Percentiles rank a stretch among this genome's conserved stretches.
phyloP scores from a whole-genome alignment of 1,140 invertebrate genomes.

The Orussus abietinus region DNA sequence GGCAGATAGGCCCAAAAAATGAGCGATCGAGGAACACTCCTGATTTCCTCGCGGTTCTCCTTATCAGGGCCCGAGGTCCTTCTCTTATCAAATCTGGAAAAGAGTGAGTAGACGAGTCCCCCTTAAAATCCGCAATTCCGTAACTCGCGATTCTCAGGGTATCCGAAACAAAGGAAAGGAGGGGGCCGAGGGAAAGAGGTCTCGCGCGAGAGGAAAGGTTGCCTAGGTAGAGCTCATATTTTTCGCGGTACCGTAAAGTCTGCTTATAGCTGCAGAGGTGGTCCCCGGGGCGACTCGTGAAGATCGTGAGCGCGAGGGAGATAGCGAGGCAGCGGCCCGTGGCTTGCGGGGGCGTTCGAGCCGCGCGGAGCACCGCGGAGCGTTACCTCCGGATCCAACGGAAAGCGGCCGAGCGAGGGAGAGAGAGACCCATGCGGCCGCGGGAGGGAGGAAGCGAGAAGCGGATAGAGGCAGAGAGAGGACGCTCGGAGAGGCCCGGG shows the following conservation, averaged over 20 bases:
- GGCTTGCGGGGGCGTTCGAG: conserved; percentile 17
- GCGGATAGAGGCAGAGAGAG: conserved; percentile 1
- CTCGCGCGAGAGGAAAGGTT: too few relatives aligned
- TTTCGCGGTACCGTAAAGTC: conserved; percentile 16
- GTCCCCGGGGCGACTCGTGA: conserved; percentile 37
- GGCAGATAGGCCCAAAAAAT: too few relatives aligned
- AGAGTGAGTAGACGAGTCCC: too few relatives aligned
- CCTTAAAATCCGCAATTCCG: too few relatives aligned
- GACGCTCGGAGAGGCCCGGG: not conserved
- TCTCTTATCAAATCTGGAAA: too few relatives aligned
- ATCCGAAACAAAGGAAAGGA: not conserved
- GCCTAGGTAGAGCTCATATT: not conserved
- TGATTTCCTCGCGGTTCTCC: too few relatives aligned
- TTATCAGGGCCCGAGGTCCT: too few relatives aligned
- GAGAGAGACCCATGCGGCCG: conserved; percentile 1
- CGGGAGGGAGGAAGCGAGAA: not conserved
- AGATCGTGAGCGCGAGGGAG: conserved; percentile 37
- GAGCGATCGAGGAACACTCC: too few relatives aligned
- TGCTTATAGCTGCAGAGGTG: conserved; percentile 24
- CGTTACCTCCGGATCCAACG: not conserved
- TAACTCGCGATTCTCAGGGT: too few relatives aligned
- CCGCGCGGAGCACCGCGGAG: conserved; percentile 2
- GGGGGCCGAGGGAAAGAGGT: too few relatives aligned
- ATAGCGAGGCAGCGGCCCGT: conserved; percentile 26
- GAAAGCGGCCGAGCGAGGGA: not conserved